Base-by-base conservation (phyloP, 2,888 invertebrate species). In the Campoletis raptor region DNA sequence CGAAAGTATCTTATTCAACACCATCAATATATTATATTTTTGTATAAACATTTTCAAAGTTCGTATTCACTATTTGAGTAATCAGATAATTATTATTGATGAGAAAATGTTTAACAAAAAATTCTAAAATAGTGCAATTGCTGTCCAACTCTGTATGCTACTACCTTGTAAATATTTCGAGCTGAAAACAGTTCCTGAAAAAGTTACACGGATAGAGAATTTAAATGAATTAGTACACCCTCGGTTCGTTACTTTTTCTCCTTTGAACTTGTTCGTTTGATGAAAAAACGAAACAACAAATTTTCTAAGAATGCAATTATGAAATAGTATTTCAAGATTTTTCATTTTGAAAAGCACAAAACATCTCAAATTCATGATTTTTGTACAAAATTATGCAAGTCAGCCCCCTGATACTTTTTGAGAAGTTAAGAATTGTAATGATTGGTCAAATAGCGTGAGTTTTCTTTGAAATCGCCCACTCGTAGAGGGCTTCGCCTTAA, bases 401-500 rank as follows among this genome's bases (percentile, higher is more conserved):
- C 0, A 54, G 10, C 21, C 0, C 30, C 7, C 18, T 21, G 30
- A 70, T 57, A 45, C 24, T 3, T 42, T 18, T 45, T 30, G 24
- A 45, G 15, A 24, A 9, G 15, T 24, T 0, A 0, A 40, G 54
- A 70, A 24, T 42, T n/a, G 24, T 57, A 21, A 72, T 30, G 61
- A 70, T 42, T 48, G n/a, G 8, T 61, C 52, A n/a, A 9, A 48
- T 36, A 7, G 21, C n/a, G 18, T 48, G 45, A 24, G 10, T n/a
- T 40, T 42, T 36, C 30, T 42, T 54, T 40, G 37, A 42, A 52
- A 37, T 37, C 24, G 2, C 12, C 18, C 8, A 45, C 42, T 69
- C 82, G 86, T 87, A 87, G 67, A 89, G 90, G 91, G 73, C 67
- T 81, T 81, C 92, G 90, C 89, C 89, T 91, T 91, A 90, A 90